A percentile compares a stretch with the other conserved stretches of the same genome.
Conservation (phyloP, 2,797 vertebrate species). For the Limnodromus scolopaceus region DNA sequence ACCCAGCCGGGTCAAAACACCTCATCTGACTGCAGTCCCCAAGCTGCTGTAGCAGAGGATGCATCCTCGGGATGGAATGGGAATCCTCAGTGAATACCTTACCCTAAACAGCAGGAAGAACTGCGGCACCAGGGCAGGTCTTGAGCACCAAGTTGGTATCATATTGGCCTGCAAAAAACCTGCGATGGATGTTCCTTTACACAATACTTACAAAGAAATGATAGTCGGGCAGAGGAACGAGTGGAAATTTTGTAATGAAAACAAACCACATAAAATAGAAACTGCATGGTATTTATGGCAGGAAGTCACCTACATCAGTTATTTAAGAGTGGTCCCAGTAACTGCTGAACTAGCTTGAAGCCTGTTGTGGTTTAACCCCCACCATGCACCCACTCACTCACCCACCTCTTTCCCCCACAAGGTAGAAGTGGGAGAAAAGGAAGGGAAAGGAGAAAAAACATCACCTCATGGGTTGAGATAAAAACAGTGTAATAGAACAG, state of each 20-base stretch:
- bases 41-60: not conserved
- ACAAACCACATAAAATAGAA: not conserved
- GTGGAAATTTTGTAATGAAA: not conserved
- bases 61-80: not conserved
- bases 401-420: not conserved
- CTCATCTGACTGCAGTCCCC: not conserved
- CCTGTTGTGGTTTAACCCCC: not conserved
- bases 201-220: not conserved
- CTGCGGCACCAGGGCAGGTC: accelerated
- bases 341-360: not conserved
- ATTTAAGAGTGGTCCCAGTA: not conserved
- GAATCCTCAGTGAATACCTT: not conserved
- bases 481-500: not conserved
- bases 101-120: not conserved
- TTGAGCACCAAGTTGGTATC: not conserved
- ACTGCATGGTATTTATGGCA: not conserved
- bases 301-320: not conserved
- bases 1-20: not conserved
- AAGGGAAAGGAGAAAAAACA: not conserved
- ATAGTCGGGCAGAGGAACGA: not conserved
- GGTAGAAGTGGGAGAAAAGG: not conserved
- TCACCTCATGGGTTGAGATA: not conserved
- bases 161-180: not conserved
- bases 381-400: not conserved
- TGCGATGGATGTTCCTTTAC: not conserved